These are phyloP conservation scores for Trachemys scripta DNA, from an alignment of 2,113 vertebrate species.

Conservation along the genomic window DNA sequence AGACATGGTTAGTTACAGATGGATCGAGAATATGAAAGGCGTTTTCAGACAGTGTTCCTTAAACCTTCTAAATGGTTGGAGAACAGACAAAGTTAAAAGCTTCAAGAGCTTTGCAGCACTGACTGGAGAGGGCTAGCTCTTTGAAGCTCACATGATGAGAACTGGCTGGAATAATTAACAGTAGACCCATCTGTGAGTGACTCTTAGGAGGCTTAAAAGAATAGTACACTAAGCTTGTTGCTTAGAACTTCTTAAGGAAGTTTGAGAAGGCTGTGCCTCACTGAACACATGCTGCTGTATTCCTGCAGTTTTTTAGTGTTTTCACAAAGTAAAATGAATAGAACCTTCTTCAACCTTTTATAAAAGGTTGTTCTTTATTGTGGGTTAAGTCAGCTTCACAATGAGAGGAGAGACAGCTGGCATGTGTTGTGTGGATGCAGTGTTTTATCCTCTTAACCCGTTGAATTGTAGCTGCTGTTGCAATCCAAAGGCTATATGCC, in stretches of 20 bases:
- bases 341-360: constrained; percentile 30
- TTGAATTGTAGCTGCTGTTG: not conserved
- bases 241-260: not conserved
- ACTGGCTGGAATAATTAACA: constrained; percentile 26
- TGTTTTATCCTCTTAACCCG: constrained; percentile 40
- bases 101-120: constrained; percentile 8
- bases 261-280: not conserved
- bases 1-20: not conserved
- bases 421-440: constrained; percentile 30
- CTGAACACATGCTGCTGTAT: constrained; percentile 20
- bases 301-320: constrained; percentile 11
- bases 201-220: constrained; percentile 1
- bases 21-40: constrained; percentile 28
- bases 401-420: constrained; percentile 51
- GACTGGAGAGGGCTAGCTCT: not conserved
- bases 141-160: constrained; percentile 4
- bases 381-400: constrained; percentile 40
- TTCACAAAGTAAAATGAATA: constrained; percentile 54
- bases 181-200: not conserved
- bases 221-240: not conserved
- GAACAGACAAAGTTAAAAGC: constrained; percentile 26
- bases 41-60: constrained; percentile 6
- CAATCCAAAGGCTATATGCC: not conserved
- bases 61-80: not conserved
- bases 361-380: constrained; percentile 47